Evolutionary conservation across 2,797 vertebrate genomes (phyloP), one percentile per base, ranked within the genome.

Genomic region (Diglossa cyanea): DNA sequence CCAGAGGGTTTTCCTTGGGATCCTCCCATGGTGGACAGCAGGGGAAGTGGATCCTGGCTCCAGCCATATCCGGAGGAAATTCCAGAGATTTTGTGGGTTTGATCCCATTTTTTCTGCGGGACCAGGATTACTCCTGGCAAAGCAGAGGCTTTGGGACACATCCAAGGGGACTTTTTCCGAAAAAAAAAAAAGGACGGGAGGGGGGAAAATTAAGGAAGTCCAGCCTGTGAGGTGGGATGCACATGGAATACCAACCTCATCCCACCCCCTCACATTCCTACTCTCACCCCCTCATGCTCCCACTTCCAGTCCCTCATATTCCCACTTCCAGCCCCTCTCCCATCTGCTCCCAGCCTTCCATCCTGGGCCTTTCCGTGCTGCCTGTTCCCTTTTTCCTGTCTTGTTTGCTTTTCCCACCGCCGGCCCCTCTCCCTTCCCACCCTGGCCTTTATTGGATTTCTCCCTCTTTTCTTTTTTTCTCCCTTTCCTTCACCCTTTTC

Each of bases 361-460:
- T 51, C 58, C 74, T 18, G 45, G n/a, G 18, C n/a, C 60, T 88
- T 70, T 50, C 70, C 11, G 1, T 33, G 54, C 62, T 3, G 2
- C 72, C 54, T 10, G 35, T 45, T 65, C 58, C 88, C 73, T 82
- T 81, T 86, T 74, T 73, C 67, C 54, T 6, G 8, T n/a, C 63
- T n/a, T 93, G 92, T 91, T 88, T 84, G 95, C 86, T 94, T 93
- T 93, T 94, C 84, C 95, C 89, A 95, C 92, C 60, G 21, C 89
- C 17, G 63, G 68, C 91, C 80, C 78, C 86, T 91, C 88, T 95
- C 79, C 84, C 90, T 93, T 93, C 92, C 94, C 91, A 78, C 78
- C 60, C 88, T 10, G 0, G 63, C 90, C 51, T 91, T 95, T 96
- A 96, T 94, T 95, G 90, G 94, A 94, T 96, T 95, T 93, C 80